phyloP scores from a whole-genome alignment of 2,888 invertebrate genomes.

The Tetramorium bicarinatum region DNA sequence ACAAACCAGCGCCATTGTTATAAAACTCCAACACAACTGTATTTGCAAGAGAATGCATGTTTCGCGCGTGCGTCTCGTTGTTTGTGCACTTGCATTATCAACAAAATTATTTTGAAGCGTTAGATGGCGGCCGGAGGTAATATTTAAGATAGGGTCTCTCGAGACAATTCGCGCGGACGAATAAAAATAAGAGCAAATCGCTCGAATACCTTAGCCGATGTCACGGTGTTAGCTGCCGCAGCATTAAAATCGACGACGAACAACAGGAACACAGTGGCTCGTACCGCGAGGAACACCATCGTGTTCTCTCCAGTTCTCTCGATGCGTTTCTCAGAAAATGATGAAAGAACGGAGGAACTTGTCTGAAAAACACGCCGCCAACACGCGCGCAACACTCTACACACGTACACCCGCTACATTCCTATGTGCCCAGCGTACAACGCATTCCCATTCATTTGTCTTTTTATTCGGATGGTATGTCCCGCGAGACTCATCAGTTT shows the following conservation, averaged over 20 bases:
- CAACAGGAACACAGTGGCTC: constrained; percentile 69
- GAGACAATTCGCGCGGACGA: constrained; percentile 2
- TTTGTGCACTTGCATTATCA: background rate
- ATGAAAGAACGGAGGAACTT: constrained; percentile 67
- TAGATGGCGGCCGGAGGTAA: background rate
- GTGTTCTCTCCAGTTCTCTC: constrained; percentile 42
- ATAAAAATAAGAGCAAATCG: background rate
- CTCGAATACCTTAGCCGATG: constrained; percentile 71
- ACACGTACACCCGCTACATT: constrained; percentile 60
- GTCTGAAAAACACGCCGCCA: constrained; percentile 60
- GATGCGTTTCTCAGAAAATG: constrained; percentile 66
- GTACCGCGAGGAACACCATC: constrained; percentile 68
- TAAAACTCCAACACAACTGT: background rate
- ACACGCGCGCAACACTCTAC: constrained; percentile 66
- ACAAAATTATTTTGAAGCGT: constrained; percentile 3
- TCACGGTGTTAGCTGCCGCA: constrained; percentile 65
- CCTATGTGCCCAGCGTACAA: constrained; percentile 64
- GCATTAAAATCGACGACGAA: constrained; percentile 62
- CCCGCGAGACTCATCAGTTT: constrained; percentile 6
- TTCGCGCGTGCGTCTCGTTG: background rate
- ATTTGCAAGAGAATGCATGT: background rate
- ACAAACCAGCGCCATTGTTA: constrained; percentile 7
- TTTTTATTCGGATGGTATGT: background rate
- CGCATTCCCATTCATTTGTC: constrained; percentile 63
- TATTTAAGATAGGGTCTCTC: background rate